These are phyloP conservation scores for Etheostoma perlongum DNA, from an alignment of 2,797 vertebrate species.

Conservation along the genomic window DNA sequence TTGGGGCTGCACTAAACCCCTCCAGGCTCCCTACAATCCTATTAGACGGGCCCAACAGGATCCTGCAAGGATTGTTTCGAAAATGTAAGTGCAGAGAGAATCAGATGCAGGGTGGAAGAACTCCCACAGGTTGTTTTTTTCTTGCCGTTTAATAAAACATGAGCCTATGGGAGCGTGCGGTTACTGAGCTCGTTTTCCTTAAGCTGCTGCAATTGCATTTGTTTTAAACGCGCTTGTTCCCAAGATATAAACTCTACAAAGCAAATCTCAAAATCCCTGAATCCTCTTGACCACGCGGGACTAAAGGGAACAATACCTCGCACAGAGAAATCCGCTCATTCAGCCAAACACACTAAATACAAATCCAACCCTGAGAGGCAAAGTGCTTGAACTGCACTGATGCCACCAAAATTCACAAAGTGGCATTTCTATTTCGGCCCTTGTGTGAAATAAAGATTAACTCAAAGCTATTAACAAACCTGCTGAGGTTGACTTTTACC, in stretches of 20 bases:
- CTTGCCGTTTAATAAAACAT: conserved; percentile 45
- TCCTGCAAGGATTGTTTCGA: conserved; percentile 32
- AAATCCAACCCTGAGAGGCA: conserved; percentile 37
- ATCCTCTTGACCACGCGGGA: conserved; percentile 57
- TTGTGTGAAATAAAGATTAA: conserved; percentile 35
- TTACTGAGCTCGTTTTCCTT: conserved; percentile 28
- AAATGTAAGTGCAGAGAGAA: conserved; percentile 26
- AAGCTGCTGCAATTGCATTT: conserved; percentile 35
- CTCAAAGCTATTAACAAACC: conserved; percentile 58
- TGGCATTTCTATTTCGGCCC: background rate
- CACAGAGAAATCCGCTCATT: conserved; percentile 31
- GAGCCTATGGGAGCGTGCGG: conserved; percentile 15
- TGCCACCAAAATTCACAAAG: conserved; percentile 2
- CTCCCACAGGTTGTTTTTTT: conserved; percentile 17
- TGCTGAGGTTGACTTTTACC: conserved; percentile 56
- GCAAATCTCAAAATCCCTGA: conserved; percentile 65
- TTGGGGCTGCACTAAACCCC: conserved; percentile 6
- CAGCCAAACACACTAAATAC: conserved; percentile 39
- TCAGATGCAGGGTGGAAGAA: conserved; percentile 6
- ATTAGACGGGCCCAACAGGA: conserved; percentile 28
- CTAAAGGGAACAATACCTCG: conserved; percentile 42
- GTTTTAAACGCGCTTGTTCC: conserved; percentile 34
- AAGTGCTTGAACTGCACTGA: background rate
- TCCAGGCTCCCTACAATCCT: conserved; percentile 39
- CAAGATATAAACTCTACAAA: conserved; percentile 54